Conservation (phyloP, 2,888 invertebrate genomes). For the Apamea epomidion region DNA sequence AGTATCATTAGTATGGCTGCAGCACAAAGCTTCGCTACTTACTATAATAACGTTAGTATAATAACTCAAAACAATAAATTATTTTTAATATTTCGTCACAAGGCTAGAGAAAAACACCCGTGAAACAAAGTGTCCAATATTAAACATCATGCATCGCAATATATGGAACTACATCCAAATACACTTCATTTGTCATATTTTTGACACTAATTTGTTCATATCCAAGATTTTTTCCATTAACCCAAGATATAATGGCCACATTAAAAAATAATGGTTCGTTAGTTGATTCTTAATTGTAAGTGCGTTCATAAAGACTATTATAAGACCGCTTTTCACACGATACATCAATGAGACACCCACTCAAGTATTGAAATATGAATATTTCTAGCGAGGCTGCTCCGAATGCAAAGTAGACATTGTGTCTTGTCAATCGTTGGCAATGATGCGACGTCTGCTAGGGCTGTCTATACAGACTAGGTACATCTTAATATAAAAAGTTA, state of each 20-base stretch:
- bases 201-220: conserved; percentile 9
- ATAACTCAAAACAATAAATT: not conserved
- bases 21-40: not conserved
- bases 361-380: conserved; percentile 44
- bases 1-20: no score
- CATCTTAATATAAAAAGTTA: not conserved
- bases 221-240: conserved; percentile 28
- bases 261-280: conserved; percentile 41
- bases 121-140: not conserved
- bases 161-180: not conserved
- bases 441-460: conserved; percentile 4
- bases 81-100: no score
- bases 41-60: rapidly evolving
- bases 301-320: conserved; percentile 4
- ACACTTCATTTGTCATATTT: conserved; percentile 6
- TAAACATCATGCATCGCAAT: not conserved
- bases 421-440: conserved; percentile 42
- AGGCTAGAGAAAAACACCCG: not conserved
- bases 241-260: conserved; percentile 8
- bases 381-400: conserved; percentile 35
- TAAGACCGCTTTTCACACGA: conserved; percentile 37
- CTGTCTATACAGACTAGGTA: not conserved
- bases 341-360: conserved; percentile 41
- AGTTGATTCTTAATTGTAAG: conserved; percentile 23
- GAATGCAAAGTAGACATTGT: conserved; percentile 65